These are phyloP conservation scores for Acrobasis repandana DNA, from an alignment of 2,888 invertebrate genomes.

Conservation along the genomic window DNA sequence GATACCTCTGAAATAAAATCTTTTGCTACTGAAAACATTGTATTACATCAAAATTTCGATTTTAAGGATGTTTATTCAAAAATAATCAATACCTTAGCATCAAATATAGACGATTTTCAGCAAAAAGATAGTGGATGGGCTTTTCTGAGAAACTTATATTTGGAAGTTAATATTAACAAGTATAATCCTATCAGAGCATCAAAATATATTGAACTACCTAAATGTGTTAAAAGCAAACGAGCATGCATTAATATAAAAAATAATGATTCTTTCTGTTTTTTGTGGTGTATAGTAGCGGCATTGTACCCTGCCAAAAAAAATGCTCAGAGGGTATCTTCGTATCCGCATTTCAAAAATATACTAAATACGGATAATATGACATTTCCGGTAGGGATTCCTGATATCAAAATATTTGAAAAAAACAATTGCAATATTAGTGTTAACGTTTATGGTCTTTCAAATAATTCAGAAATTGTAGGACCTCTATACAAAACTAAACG, in stretches of 20 bases:
- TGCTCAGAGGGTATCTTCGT: constrained; percentile 26
- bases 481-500: constrained; percentile 5
- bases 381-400: constrained; percentile 36
- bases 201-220: constrained; percentile 35
- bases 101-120: constrained; percentile 33
- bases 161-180: constrained; percentile 37
- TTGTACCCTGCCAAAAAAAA: constrained; percentile 35
- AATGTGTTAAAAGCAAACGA: constrained; percentile 35
- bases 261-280: constrained; percentile 34
- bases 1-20: background rate
- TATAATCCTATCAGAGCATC: constrained; percentile 32
- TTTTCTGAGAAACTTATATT: constrained; percentile 27
- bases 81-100: constrained; percentile 20
- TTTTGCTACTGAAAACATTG: background rate
- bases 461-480: background rate
- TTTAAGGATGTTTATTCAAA: background rate
- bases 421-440: constrained; percentile 4
- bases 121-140: constrained; percentile 38
- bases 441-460: background rate
- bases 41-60: background rate
- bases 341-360: constrained; percentile 31
- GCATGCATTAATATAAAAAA: constrained; percentile 40
- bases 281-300: constrained; percentile 37
- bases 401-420: constrained; percentile 28
- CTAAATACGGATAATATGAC: constrained; percentile 34